These are phyloP conservation scores for Anarhynchus alexandrinus DNA, from an alignment of 2,113 vertebrate species.

Conservation along the genomic window DNA sequence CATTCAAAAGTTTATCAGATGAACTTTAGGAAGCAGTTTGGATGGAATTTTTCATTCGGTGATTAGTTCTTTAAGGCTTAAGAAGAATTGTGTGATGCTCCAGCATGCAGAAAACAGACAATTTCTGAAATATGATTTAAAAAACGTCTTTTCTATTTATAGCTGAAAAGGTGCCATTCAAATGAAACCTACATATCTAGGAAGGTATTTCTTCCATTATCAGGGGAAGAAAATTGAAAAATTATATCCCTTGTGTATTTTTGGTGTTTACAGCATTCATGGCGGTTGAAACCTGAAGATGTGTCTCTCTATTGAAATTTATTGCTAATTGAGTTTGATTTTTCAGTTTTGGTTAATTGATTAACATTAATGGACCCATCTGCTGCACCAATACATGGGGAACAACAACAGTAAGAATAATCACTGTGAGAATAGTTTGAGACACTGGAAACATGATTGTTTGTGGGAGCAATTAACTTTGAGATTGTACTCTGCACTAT, in stretches of 20 bases:
- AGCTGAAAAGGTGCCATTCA: not conserved
- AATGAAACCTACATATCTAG: not conserved
- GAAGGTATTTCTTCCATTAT: not conserved
- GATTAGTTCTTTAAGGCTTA: not conserved
- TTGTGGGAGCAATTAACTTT: constrained; percentile 22
- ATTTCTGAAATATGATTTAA: not conserved
- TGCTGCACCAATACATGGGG: constrained; percentile 13
- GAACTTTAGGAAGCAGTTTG: not conserved
- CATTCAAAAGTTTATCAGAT: not conserved
- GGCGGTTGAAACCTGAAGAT: not conserved
- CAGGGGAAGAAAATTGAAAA: not conserved
- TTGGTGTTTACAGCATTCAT: not conserved
- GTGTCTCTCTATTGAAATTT: constrained; percentile 37
- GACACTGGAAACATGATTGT: not conserved
- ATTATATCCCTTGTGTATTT: not conserved
- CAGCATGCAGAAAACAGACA: not conserved
- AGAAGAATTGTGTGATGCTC: not conserved
- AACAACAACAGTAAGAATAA: constrained; percentile 40
- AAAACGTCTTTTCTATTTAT: not conserved
- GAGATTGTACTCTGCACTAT: not conserved
- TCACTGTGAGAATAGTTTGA: constrained; percentile 20
- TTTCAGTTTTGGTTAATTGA: constrained; percentile 63
- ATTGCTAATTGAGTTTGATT: constrained; percentile 59
- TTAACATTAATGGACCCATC: constrained; percentile 66
- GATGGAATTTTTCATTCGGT: not conserved